Base-by-base conservation (phyloP, 1,140 invertebrate species). In the Cydia splendana region DNA sequence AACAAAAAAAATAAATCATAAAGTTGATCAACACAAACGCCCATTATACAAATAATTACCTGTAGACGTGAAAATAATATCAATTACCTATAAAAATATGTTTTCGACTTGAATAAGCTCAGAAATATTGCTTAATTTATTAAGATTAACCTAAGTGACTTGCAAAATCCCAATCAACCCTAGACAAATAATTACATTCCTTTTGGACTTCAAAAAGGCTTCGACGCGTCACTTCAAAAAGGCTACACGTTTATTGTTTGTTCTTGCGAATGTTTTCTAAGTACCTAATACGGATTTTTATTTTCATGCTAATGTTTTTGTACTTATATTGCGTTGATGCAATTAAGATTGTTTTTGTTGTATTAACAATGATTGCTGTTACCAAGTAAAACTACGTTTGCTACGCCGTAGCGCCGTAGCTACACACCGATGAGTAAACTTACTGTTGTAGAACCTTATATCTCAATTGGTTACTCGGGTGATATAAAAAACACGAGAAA, bases 151-250 rank as follows among this genome's bases (percentile, higher is more conserved):
- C 2, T 71, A 71, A 71, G 67, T 45, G 67, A 71, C 38, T 38
- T n/a, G 18, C 67, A 20, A 71, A 71, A 38, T 38, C 34, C 67
- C 34, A 38, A 71, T 18, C 38, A 71, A 71, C 67, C 67, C 67
- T 4, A 42, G 67, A 71, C 34, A 71, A 71, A 71, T 71, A 71
- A 71, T 71, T 71, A 71, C 67, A 45, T 71, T 42, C 30, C 67
- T 42, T 69, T 71, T 71, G 34, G 67, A 71, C 67, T 71, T 71
- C 67, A 71, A 71, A 71, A 71, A 71, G 67, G 65, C 15, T 30
- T 18, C 67, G 67, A 45, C 67, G 38, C 67, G n/a, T n/a, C n/a
- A 71, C 67, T 71, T 71, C 67, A 71, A 71, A n/a, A 71, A 71
- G 67, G 65, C 12, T 71, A 71, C 30, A 69, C n/a, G 67, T 20